phyloP scores from a whole-genome alignment of 2,113 vertebrate species.

The Morone saxatilis region DNA sequence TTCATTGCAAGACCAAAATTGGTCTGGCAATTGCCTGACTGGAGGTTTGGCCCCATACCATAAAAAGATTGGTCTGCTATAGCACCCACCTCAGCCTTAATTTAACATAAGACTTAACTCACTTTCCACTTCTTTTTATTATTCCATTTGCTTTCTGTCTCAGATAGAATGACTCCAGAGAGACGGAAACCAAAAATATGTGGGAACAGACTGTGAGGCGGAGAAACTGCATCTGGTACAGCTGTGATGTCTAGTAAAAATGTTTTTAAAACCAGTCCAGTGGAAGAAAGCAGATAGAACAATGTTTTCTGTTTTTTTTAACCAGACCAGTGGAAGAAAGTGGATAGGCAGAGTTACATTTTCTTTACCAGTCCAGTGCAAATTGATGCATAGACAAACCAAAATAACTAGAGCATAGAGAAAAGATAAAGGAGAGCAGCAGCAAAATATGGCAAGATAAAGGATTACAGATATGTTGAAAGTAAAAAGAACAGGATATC shows the following conservation, averaged over 20 bases:
- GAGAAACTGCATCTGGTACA: constrained; percentile 16
- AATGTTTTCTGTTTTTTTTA: not conserved
- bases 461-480: not conserved
- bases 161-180: constrained; percentile 11
- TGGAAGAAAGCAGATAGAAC: not conserved
- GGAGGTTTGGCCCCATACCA: constrained; percentile 16
- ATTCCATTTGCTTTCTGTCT: constrained; percentile 18
- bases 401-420: constrained; percentile 26
- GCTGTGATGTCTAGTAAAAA: not conserved
- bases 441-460: constrained; percentile 28
- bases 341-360: not conserved
- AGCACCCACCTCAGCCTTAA: constrained; percentile 27
- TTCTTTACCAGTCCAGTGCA: constrained; percentile 25
- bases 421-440: constrained; percentile 1
- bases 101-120: constrained; percentile 15
- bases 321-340: constrained; percentile 21
- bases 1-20: constrained; percentile 20
- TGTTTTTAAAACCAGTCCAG: not conserved
- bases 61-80: constrained; percentile 12
- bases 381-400: constrained; percentile 46
- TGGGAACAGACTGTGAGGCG: not conserved
- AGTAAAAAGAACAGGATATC: not conserved
- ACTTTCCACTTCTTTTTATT: constrained; percentile 5
- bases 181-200: constrained; percentile 9
- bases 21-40: constrained; percentile 14